Evolutionary conservation across 2,888 invertebrate species (phyloP).

Genomic region (Halocaridina rubra): DNA sequence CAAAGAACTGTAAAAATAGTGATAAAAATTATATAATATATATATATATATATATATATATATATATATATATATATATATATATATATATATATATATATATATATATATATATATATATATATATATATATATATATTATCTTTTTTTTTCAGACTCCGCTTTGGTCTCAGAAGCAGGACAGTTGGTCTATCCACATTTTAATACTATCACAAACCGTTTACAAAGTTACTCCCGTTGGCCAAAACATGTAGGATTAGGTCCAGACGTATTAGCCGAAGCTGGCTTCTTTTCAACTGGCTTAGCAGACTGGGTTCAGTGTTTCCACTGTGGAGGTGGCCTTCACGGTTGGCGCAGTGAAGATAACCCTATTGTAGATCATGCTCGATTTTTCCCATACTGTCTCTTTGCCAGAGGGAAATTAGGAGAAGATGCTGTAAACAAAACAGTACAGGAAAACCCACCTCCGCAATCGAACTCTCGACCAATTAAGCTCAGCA

Average conservation of each 20-base stretch:
- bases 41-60: too few relatives aligned
- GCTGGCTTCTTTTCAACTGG: constrained; percentile 92
- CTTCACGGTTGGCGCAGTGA: constrained; percentile 91
- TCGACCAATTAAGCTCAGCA: not conserved
- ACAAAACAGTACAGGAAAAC: not conserved
- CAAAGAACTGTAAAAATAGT: too few relatives aligned
- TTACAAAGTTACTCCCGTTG: constrained; percentile 78
- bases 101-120: too few relatives aligned
- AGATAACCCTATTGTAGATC: constrained; percentile 94
- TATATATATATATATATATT: too few relatives aligned
- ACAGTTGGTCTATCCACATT: constrained; percentile 17
- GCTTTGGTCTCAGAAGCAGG: not conserved
- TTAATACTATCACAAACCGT: constrained; percentile 27
- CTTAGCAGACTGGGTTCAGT: constrained; percentile 87
- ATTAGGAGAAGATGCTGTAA: not conserved
- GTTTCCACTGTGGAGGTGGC: constrained; percentile 94
- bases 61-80: too few relatives aligned
- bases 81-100: too few relatives aligned
- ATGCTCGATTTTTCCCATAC: constrained; percentile 90
- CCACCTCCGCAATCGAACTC: not conserved
- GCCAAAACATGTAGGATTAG: constrained; percentile 83
- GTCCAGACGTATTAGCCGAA: constrained; percentile 81
- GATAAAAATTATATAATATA: too few relatives aligned
- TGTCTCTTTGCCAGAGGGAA: constrained; percentile 79
- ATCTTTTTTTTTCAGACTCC: constrained; percentile 24